phyloP scores from a whole-genome alignment of 2,113 vertebrate genomes.

The Aptenodytes forsteri region DNA sequence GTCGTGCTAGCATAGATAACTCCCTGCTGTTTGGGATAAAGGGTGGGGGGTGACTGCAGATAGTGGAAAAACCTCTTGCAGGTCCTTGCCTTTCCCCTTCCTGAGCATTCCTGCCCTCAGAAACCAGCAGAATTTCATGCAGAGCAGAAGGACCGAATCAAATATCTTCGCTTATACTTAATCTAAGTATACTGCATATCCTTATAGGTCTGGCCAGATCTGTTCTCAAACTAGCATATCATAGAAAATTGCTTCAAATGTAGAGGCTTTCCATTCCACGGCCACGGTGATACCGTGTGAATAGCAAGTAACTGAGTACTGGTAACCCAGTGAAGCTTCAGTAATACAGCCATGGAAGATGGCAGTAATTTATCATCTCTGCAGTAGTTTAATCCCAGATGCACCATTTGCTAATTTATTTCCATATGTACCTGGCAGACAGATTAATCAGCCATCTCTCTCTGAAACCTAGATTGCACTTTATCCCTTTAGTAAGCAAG shows the following conservation, averaged over 20 bases:
- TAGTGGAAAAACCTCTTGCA: neutral
- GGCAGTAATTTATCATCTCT: slow-evolving; percentile 80
- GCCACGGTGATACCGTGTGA: neutral
- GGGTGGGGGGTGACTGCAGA: neutral
- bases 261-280: slow-evolving; percentile 19
- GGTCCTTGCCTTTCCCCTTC: neutral
- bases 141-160: neutral
- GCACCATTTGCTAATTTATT: slow-evolving; percentile 81
- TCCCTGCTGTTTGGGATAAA: neutral
- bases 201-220: neutral
- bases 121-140: neutral
- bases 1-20: neutral
- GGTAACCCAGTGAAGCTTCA: slow-evolving; percentile 59
- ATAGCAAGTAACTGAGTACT: slow-evolving; percentile 38
- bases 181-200: neutral
- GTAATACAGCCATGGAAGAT: slow-evolving; percentile 56
- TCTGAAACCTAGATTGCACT: slow-evolving; percentile 69
- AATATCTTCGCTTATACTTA: neutral
- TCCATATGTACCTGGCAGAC: slow-evolving; percentile 82
- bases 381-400: slow-evolving; percentile 75
- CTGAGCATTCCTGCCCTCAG: neutral
- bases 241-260: slow-evolving; percentile 34
- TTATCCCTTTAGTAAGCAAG: slow-evolving; percentile 69
- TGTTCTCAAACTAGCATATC: neutral
- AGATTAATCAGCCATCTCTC: slow-evolving; percentile 80